Evolutionary conservation across 1,140 invertebrate genomes (phyloP), one percentile per base, ranked within the genome.

Genomic region (Drosophila guanche): DNA sequence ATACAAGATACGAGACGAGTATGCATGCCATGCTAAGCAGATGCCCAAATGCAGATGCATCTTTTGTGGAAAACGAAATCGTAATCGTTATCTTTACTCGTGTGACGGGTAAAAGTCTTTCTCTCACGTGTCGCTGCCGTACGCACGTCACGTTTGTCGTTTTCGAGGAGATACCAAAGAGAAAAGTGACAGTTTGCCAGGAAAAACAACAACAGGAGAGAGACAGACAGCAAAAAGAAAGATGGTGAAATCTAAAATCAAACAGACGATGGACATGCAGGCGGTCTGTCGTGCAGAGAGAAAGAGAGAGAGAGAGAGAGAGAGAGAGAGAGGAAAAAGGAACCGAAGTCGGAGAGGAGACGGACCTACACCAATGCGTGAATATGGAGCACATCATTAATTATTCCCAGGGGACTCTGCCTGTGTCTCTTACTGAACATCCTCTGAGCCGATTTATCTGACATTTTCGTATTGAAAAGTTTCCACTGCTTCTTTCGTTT

Each of bases 331-430:
- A 33, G 33, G 33, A 37, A 8, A 37, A 37, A 37, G 33, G 33
- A 37, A 37, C 33, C 33, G 33, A 20, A 20, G 16, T 8, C 33
- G 33, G 29, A 25, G 40, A 52, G 29, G 14, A 52, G 50, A 63
- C 51, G 76, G 88, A 90, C 88, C 88, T 90, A 90, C 88, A 90
- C 79, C 88, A 88, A 90, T 79, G 83, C 79, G 80, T 80, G 60
- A 85, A 90, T 88, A 73, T 90, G 76, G 88, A 90, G 88, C 86
- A 90, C 76, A 90, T 90, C 88, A 90, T 90, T 90, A 90, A 90
- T 90, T 90, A 90, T 88, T 59, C 66, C 66, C 83, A 62, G 62
- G 77, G 57, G 55, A 56, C 33, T 37, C 3, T 20, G 66, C 66
- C 56, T 55, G 61, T 63, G 63, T 79, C 66, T 62, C 43, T 37